Evolutionary conservation across 2,888 invertebrate genomes (phyloP).

Genomic region (Allacma fusca): DNA sequence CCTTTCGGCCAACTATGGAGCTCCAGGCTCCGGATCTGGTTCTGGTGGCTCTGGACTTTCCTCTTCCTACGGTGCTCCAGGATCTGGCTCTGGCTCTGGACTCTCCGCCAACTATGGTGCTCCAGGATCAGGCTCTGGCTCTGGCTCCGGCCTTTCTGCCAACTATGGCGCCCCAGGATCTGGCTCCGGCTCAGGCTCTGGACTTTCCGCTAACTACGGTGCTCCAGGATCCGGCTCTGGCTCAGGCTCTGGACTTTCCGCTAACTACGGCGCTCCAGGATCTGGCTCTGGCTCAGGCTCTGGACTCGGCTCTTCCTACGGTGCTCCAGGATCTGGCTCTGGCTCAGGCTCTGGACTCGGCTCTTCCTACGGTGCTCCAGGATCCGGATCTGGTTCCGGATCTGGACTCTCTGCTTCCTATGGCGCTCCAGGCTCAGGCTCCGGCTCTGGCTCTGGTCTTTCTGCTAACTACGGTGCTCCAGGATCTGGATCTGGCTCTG

Average conservation of each 20-base stretch:
- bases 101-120: slow-evolving; percentile 28
- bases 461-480: slow-evolving; percentile 27
- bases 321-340: slow-evolving; percentile 23
- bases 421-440: slow-evolving; percentile 36
- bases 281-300: slow-evolving; percentile 7
- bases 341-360: not conserved
- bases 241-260: not conserved
- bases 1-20: slow-evolving; percentile 25
- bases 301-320: slow-evolving; percentile 2
- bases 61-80: slow-evolving; percentile 33
- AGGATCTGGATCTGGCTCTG: not conserved
- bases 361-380: not conserved
- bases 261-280: slow-evolving; percentile 31
- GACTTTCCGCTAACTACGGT: not conserved
- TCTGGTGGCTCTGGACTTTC: slow-evolving; percentile 21
- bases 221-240: slow-evolving; percentile 7
- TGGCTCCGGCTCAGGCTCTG: slow-evolving; percentile 8
- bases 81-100: slow-evolving; percentile 7
- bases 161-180: slow-evolving; percentile 16
- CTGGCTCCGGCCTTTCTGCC: slow-evolving; percentile 3
- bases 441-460: slow-evolving; percentile 21
- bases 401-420: no score
- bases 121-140: slow-evolving; percentile 25
- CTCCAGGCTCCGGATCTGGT: slow-evolving; percentile 10
- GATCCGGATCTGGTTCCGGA: no score